Conservation (phyloP, 2,113 vertebrate species). For the Spea multiplicata region DNA sequence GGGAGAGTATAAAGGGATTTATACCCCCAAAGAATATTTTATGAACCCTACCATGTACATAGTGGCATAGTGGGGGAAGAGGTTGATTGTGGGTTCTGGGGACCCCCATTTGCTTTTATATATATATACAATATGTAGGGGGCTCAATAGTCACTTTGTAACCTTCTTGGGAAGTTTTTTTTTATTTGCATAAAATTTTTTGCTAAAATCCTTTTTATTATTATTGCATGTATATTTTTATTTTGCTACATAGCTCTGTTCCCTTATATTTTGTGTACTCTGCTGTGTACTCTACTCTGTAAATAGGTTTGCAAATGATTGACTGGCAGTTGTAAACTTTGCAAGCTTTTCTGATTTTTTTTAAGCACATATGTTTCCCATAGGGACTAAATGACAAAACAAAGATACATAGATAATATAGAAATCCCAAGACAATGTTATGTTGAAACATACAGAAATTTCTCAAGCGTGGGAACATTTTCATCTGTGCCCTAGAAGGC, state of each 20-base stretch:
- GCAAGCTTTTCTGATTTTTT: not conserved
- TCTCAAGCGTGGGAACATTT: constrained; percentile 37
- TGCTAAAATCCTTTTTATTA: too few species aligned
- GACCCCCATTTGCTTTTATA: too few species aligned
- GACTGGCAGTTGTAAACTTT: not conserved
- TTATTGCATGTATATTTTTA: too few species aligned
- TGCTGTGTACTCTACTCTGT: not conserved
- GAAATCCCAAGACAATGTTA: constrained; percentile 26
- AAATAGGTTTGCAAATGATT: not conserved
- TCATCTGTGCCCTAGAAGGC: constrained; percentile 37
- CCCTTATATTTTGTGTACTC: not conserved
- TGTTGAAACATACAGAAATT: constrained; percentile 22
- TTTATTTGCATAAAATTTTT: too few species aligned
- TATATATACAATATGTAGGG: too few species aligned
- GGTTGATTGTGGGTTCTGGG: too few species aligned
- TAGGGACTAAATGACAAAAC: constrained; percentile 12
- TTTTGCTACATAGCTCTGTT: not conserved
- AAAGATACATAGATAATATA: constrained; percentile 15
- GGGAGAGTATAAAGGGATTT: too few species aligned
- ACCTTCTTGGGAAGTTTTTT: too few species aligned
- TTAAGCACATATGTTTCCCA: constrained; percentile 15
- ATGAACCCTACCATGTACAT: too few species aligned
- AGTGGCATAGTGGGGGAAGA: too few species aligned
- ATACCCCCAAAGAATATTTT: too few species aligned
- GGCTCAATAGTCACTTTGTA: too few species aligned